These are phyloP conservation scores for Cephus runcator DNA, from an alignment of 2,888 invertebrate species.

Conservation along the genomic window DNA sequence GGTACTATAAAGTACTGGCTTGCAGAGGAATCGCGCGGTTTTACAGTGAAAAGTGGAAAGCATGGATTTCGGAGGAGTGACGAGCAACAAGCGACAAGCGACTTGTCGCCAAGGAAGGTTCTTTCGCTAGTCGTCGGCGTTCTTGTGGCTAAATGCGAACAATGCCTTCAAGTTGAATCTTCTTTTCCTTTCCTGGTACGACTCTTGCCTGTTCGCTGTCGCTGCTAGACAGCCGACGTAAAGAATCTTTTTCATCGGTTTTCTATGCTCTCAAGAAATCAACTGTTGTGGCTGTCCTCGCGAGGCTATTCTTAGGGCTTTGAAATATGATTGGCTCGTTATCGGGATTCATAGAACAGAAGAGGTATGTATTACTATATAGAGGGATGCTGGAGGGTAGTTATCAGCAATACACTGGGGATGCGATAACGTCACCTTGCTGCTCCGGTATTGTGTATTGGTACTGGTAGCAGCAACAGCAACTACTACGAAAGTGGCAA, in stretches of 20 bases:
- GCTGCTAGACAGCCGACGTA: not conserved
- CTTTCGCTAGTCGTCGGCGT: not conserved
- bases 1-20: not conserved
- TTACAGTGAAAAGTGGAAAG: not conserved
- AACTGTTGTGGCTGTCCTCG: not conserved
- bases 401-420: not conserved
- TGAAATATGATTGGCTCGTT: conserved; percentile 3
- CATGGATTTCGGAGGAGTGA: not conserved
- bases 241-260: not conserved
- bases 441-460: not conserved
- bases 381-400: not conserved
- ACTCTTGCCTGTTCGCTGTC: not conserved
- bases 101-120: not conserved
- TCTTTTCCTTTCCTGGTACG: not conserved
- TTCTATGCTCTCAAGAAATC: not conserved
- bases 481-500: not conserved
- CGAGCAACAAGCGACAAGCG: not conserved
- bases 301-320: not conserved
- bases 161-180: not conserved
- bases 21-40: not conserved
- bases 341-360: not conserved
- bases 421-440: not conserved
- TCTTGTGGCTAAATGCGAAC: not conserved
- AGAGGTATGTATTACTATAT: not conserved
- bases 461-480: not conserved